Percentiles rank a stretch among this genome's conserved stretches.
These are phyloP conservation scores for Dryobota labecula DNA, from an alignment of 2,888 invertebrate genomes.

Conservation along the genomic window DNA sequence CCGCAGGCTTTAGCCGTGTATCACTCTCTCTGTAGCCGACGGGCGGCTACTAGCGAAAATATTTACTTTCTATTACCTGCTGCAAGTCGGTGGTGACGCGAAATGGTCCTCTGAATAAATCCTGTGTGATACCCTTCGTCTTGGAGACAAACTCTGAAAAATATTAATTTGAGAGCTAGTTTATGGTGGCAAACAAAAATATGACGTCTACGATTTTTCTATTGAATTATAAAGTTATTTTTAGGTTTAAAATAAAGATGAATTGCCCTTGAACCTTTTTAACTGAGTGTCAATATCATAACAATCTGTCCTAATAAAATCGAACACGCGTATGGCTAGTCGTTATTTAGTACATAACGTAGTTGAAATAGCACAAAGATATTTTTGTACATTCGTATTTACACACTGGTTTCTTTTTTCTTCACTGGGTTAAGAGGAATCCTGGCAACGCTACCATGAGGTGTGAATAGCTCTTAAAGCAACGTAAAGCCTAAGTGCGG, in stretches of 20 bases:
- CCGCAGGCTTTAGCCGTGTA: conserved; percentile 52
- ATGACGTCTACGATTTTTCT: neutral
- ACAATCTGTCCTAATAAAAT: conserved; percentile 17
- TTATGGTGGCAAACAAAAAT: neutral
- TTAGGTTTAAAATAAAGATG: neutral
- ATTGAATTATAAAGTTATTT: neutral
- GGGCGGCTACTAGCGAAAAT: conserved; percentile 70
- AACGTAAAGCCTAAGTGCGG: conserved; percentile 43
- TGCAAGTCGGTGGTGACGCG: conserved; percentile 47
- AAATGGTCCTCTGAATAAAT: conserved; percentile 61
- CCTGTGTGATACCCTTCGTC: conserved; percentile 35
- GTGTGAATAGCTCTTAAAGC: conserved; percentile 51
- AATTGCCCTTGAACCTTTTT: conserved; percentile 7
- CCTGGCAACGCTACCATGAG: conserved; percentile 29
- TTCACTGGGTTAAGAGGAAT: conserved; percentile 45
- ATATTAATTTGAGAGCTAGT: neutral
- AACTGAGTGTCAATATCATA: conserved; percentile 31
- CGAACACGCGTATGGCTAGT: neutral
- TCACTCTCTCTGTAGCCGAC: conserved; percentile 57
- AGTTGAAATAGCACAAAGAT: neutral
- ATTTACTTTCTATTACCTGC: conserved; percentile 81
- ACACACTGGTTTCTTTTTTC: conserved; percentile 5
- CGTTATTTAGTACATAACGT: neutral
- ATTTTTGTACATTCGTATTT: conserved; percentile 8
- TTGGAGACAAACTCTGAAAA: conserved; percentile 8